Base-by-base conservation (phyloP, 2,113 vertebrate genomes). In the Zosterops hypoxanthus region DNA sequence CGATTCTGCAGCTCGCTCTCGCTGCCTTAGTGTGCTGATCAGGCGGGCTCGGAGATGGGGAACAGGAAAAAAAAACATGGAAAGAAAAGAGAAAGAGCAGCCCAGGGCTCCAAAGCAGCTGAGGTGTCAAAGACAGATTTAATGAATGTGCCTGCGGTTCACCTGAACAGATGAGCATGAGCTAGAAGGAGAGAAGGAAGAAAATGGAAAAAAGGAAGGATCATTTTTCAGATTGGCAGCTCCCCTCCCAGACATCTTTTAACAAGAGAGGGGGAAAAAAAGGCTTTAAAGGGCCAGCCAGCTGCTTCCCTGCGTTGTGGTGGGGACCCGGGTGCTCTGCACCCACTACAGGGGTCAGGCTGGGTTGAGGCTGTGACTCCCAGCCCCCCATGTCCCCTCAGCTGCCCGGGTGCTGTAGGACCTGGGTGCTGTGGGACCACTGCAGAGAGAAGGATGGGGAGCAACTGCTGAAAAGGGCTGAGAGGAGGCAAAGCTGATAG, bases 181-280 rank as follows among this genome's bases (percentile, higher is more conserved):
- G 96, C 97, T 95, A 71, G 95, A 94, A 97, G 95, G 96, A 95
- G 95, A 97, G 97, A 92, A 96, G 83, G 96, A 92, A 97, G 96
- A 96, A 97, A 97, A 97, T 96, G 92, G 95, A 92, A 96, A 96
- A 96, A 93, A 95, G 97, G 89, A 95, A 94, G 95, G 95, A 97
- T 97, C 97, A 97, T 97, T 97, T 97, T 97, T 97, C 97, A 97
- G 97, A 96, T 94, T 97, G 97, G 96, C 97, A 97, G 97, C 79
- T 96, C 95, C 97, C 97, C 97, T 97, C 64, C 92, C 97, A 96
- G 97, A 97, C 95, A 97, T 97, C 96, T 97, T 97, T 97, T 97
- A 97, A 94, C 95, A 96, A 96, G 95, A 92, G 86, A 92, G 42
- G 24, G 47, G 0, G 1, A 15, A 47, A 69, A 92, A 95, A 95